A percentile compares a stretch with the other conserved stretches of the same genome.
phyloP scores from a whole-genome alignment of 2,888 invertebrate species.

The Clostera curtula region DNA sequence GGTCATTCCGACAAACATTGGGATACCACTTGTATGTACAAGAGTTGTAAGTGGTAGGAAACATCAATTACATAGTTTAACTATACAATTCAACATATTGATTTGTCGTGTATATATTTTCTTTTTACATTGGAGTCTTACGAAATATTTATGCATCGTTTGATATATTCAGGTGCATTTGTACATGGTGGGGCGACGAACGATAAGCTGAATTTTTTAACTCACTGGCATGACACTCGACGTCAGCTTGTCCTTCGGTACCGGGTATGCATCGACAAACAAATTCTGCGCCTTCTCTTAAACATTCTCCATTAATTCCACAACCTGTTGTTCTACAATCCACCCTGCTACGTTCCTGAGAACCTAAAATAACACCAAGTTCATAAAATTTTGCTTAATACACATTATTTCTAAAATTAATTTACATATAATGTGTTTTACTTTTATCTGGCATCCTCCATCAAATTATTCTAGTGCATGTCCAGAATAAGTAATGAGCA shows the following conservation, averaged over 20 bases:
- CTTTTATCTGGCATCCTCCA: slow-evolving; percentile 1
- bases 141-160: slow-evolving; percentile 8
- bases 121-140: slow-evolving; percentile 1
- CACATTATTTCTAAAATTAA: too few species aligned
- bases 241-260: slow-evolving; percentile 81
- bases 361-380: slow-evolving; percentile 52
- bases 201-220: slow-evolving; percentile 26
- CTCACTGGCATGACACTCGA: slow-evolving; percentile 79
- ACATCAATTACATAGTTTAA: too few species aligned
- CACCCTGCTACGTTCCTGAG: slow-evolving; percentile 73
- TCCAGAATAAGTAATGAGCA: slow-evolving; percentile 10
- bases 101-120: slow-evolving; percentile 13
- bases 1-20: slow-evolving; percentile 16
- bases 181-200: slow-evolving; percentile 54
- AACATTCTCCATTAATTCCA: slow-evolving; percentile 89
- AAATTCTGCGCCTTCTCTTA: slow-evolving; percentile 88
- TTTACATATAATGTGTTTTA: neutral
- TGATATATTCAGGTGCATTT: slow-evolving; percentile 72
- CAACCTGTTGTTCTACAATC: slow-evolving; percentile 91
- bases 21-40: slow-evolving; percentile 34
- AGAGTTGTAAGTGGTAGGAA: slow-evolving; percentile 12
- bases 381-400: too few species aligned
- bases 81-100: too few species aligned
- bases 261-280: slow-evolving; percentile 87
- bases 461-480: slow-evolving; percentile 1